Evolutionary conservation across 2,113 vertebrate species (phyloP).

Genomic region (Lagenorhynchus albirostris): DNA sequence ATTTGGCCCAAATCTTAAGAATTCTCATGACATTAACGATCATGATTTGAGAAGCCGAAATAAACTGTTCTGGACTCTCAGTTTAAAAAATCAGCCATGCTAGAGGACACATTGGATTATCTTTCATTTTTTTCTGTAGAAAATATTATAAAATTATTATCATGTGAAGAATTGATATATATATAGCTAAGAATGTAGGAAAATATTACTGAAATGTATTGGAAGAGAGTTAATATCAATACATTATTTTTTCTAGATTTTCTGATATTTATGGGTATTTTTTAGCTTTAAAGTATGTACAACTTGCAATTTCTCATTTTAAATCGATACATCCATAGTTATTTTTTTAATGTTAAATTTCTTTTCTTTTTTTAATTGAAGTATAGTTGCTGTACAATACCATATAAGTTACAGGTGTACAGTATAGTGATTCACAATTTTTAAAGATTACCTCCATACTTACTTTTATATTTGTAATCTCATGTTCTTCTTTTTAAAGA

Average conservation of each 20-base stretch:
- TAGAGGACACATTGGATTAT: not conserved
- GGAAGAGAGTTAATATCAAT: not conserved
- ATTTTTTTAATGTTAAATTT: not conserved
- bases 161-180: not conserved
- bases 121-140: not conserved
- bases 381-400: not conserved
- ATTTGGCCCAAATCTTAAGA: slow-evolving; percentile 6
- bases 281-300: not conserved
- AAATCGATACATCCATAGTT: not conserved
- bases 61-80: not conserved
- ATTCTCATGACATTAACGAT: not conserved
- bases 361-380: not conserved
- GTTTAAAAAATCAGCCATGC: not conserved
- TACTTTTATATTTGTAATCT: not conserved
- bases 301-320: not conserved
- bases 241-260: not conserved
- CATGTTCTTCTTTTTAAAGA: not conserved
- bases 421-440: not conserved
- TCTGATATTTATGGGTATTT: not conserved
- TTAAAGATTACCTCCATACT: not conserved
- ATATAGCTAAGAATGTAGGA: not conserved
- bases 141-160: slow-evolving; percentile 32
- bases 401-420: not conserved
- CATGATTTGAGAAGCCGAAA: slow-evolving; percentile 24
- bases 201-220: not conserved